phyloP scores from a whole-genome alignment of 2,113 vertebrate genomes.

The Myotis brandtii region DNA sequence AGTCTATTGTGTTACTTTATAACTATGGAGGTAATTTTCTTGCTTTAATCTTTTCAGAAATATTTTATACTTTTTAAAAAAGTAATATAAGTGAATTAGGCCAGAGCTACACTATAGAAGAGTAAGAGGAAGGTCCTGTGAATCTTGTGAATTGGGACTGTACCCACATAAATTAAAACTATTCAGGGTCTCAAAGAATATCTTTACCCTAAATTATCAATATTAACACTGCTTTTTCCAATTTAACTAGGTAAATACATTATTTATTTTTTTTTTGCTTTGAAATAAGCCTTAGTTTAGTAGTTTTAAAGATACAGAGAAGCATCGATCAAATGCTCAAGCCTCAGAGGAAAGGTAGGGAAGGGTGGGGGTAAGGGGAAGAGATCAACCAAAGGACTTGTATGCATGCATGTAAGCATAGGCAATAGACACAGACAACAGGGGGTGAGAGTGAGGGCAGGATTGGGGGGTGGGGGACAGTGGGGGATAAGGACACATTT shows the following conservation, averaged over 20 bases:
- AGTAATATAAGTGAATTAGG: neutral
- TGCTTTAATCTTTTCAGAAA: neutral
- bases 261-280: neutral
- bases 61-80: neutral
- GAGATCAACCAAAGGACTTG: too few species aligned
- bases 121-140: neutral
- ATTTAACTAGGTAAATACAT: neutral
- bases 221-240: neutral
- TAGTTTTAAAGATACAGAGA: too few species aligned
- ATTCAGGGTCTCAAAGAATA: neutral
- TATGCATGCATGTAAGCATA: too few species aligned
- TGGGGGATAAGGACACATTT: too few species aligned
- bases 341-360: too few species aligned
- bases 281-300: too few species aligned
- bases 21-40: neutral
- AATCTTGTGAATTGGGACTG: neutral
- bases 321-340: too few species aligned
- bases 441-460: too few species aligned
- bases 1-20: neutral
- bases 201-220: neutral
- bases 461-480: too few species aligned
- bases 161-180: neutral
- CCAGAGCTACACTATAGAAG: neutral
- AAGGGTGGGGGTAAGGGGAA: too few species aligned
- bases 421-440: too few species aligned